Evolutionary conservation across 2,888 invertebrate genomes (phyloP), one percentile per base, ranked within the genome.

Genomic region (Cantharis rustica): DNA sequence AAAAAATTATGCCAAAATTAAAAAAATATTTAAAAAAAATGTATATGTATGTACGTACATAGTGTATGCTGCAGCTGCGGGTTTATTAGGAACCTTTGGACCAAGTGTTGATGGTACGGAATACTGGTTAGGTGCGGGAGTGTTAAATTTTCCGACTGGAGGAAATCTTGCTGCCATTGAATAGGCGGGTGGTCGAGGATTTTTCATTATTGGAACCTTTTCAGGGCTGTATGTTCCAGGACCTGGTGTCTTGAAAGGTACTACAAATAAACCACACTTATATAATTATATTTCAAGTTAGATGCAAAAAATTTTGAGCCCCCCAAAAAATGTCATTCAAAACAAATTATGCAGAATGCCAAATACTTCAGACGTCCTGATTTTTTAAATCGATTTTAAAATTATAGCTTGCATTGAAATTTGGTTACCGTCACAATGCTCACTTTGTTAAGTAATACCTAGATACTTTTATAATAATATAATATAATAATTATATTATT

Each of bases 41-140:
- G 23, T 62, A 11, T n/a, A 68, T n/a, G 10, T 61, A 72, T 13
- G 61, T 68, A 76, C 85, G 83, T 85, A 91, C 91, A 91, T 90
- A 68, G 89, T 88, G 75, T 88, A 90, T 68, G 90, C 90, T n/a
- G 88, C 89, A 79, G 86, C 85, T 5, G 90, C 88, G 16, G 81
- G 81, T 83, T 90, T 89, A 80, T 91, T 89, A 0, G 90, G 90
- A 26, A 91, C 88, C 82, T 87, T 89, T 0, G 90, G 90, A 7
- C 91, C 91, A 15, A 91, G 82, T 62, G 89, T 89, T 0, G 89
- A 85, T 5, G 91, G 91, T 23, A 90, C 82, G 31, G 84, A 81
- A 85, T 93, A 93, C 61, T 91, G 90, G 84, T 91, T 93, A 23
- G 93, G 91, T 17, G 92, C 93, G 0, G 93, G 93, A 7, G 87